Evolutionary conservation across 1,140 invertebrate species (phyloP), one percentile per base, ranked within the genome.

Genomic region (Apis florea): DNA sequence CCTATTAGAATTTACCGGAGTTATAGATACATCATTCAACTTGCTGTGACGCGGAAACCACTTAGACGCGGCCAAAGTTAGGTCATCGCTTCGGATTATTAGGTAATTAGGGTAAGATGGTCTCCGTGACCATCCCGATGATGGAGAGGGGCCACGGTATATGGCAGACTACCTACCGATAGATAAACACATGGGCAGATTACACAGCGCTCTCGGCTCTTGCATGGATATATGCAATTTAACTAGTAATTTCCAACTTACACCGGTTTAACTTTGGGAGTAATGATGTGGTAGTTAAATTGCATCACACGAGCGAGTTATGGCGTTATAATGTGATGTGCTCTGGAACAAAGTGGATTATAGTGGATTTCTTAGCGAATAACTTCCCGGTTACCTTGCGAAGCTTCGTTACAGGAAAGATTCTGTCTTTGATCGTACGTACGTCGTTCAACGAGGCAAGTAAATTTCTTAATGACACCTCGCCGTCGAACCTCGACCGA

Each of bases 241-340:
- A 93, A 92, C 91, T 91, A 91, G 91, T 93, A 93, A 93, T 93
- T 93, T 92, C 91, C 79, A 93, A 93, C 91, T 93, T 93, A 93
- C 92, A 92, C 91, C 90, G 84, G 88, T 89, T 90, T 90, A 93
- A 93, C 91, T 93, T 93, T 85, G 85, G 83, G 81, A 89, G 90
- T 93, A 93, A 93, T 92, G 90, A 92, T 90, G 91, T 92, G 88
- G 92, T 93, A 92, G 91, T 92, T 93, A 93, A 93, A 93, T 93
- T 92, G 89, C 90, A 91, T 92, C 90, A 93, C 88, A 89, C 88
- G 89, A 91, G 83, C 88, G 79, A 92, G 91, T 92, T 92, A 91
- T 68, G 83, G 78, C 91, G 91, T 92, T 88, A 88, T 87, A 88
- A 83, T 84, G 83, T 80, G 79, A 87, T 71, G 83, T 80, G 75